Evolutionary conservation across 2,797 vertebrate species (phyloP).

Genomic region (Bradypodion ventrale): DNA sequence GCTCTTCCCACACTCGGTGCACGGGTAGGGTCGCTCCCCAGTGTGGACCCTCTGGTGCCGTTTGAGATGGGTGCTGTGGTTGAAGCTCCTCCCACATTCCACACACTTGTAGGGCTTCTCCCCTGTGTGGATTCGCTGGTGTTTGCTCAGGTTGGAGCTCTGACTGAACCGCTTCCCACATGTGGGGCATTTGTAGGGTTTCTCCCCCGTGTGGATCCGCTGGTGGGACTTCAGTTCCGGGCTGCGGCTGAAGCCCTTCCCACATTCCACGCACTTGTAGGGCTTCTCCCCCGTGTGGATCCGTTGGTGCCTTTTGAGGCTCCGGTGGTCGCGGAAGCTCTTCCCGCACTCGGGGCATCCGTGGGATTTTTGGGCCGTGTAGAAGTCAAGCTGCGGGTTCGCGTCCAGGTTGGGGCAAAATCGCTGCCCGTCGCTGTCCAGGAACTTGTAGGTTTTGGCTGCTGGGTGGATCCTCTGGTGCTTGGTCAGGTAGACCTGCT

Average conservation of each 20-base stretch:
- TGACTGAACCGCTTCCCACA: not conserved
- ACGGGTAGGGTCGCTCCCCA: not conserved
- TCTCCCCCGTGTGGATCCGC: not conserved
- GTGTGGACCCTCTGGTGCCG: not conserved
- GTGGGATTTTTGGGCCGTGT: not conserved
- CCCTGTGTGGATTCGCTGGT: slow-evolving; percentile 11
- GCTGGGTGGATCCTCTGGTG: slow-evolving; percentile 12
- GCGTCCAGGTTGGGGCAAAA: not conserved
- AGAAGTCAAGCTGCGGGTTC: not conserved
- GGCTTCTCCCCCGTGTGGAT: not conserved
- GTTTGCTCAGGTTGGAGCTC: not conserved
- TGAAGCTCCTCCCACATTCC: not conserved
- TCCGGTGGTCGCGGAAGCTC: not conserved
- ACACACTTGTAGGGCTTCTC: slow-evolving; percentile 15
- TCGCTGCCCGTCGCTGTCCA: not conserved
- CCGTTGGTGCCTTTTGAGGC: not conserved
- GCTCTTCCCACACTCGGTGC: not conserved
- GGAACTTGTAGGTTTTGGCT: not conserved
- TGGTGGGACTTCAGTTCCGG: not conserved
- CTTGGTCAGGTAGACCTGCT: not conserved
- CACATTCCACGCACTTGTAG: not conserved
- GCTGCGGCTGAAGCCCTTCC: not conserved
- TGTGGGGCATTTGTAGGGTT: not conserved
- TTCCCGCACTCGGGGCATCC: no score
- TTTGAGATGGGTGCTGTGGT: not conserved